These are phyloP conservation scores for Danio aesculapii DNA, from an alignment of 2,797 vertebrate species.

Conservation along the genomic window DNA sequence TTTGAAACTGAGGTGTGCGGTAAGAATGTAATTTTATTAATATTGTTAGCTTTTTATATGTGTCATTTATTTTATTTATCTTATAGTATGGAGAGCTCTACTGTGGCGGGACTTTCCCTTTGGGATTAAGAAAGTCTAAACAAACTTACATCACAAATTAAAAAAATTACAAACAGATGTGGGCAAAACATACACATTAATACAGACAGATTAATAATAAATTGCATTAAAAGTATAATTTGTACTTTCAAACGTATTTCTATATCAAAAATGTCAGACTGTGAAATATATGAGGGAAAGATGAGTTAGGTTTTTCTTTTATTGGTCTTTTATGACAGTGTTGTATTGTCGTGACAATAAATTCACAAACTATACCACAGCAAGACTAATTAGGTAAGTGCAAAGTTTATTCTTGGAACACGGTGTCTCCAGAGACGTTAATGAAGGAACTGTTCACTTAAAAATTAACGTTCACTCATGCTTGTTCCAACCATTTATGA, in stretches of 20 bases:
- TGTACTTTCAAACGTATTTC: neutral
- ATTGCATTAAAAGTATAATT: neutral
- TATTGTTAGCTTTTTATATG: too few relatives aligned
- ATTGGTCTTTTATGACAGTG: neutral
- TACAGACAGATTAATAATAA: neutral
- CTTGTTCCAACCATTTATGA: too few relatives aligned
- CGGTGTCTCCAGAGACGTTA: neutral
- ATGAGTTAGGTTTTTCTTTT: neutral
- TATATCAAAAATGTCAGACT: neutral
- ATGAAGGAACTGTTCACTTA: too few relatives aligned
- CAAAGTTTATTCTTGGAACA: neutral
- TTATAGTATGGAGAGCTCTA: too few relatives aligned
- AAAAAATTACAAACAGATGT: too few relatives aligned
- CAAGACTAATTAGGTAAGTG: neutral
- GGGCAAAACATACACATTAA: constrained; percentile 1
- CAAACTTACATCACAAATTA: neutral
- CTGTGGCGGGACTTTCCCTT: too few relatives aligned
- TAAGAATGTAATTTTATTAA: too few relatives aligned
- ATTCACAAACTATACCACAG: neutral
- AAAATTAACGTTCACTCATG: too few relatives aligned
- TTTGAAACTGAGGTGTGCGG: too few relatives aligned
- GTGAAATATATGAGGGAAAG: neutral
- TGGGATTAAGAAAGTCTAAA: too few relatives aligned
- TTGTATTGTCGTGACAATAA: neutral
- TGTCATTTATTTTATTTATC: too few relatives aligned